These are phyloP conservation scores for Dioctria linearis DNA, from an alignment of 2,888 invertebrate species.

Conservation along the genomic window DNA sequence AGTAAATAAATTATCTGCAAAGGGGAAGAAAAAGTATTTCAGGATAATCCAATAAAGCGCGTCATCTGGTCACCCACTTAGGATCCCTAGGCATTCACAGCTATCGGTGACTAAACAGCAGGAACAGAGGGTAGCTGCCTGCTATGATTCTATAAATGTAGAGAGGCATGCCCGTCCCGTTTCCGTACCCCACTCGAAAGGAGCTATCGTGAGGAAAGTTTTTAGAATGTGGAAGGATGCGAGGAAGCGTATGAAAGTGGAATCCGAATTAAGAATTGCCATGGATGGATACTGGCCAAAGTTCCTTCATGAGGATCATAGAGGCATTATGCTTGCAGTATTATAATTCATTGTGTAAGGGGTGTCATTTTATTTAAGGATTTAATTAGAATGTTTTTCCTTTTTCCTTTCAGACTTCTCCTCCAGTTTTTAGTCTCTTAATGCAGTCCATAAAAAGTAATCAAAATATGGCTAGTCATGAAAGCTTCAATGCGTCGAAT, in stretches of 20 bases:
- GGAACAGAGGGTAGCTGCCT: not conserved
- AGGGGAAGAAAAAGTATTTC: slow-evolving; percentile 60
- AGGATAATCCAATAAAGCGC: slow-evolving; percentile 65
- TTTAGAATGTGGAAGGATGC: not conserved
- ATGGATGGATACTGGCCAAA: no score
- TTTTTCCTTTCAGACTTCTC: not conserved
- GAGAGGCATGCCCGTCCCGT: no score
- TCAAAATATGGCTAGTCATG: no score
- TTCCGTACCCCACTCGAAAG: no score
- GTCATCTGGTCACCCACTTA: slow-evolving; percentile 71
- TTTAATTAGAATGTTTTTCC: not conserved
- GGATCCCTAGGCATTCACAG: slow-evolving; percentile 59
- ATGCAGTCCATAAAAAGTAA: no score
- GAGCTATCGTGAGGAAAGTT: not conserved
- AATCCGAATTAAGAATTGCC: slow-evolving; percentile 12
- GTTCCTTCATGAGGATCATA: no score
- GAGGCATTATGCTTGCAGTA: not conserved
- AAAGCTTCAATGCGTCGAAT: no score
- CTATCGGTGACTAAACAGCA: slow-evolving; percentile 17
- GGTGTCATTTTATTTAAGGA: not conserved
- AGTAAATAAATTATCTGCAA: slow-evolving; percentile 65
- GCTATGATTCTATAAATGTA: not conserved
- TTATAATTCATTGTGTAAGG: not conserved
- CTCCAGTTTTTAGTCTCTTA: no score
- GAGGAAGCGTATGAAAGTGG: not conserved